Base-by-base conservation (phyloP, 53 echinoderm and acorn worm genomes). In the Crossaster papposus region DNA sequence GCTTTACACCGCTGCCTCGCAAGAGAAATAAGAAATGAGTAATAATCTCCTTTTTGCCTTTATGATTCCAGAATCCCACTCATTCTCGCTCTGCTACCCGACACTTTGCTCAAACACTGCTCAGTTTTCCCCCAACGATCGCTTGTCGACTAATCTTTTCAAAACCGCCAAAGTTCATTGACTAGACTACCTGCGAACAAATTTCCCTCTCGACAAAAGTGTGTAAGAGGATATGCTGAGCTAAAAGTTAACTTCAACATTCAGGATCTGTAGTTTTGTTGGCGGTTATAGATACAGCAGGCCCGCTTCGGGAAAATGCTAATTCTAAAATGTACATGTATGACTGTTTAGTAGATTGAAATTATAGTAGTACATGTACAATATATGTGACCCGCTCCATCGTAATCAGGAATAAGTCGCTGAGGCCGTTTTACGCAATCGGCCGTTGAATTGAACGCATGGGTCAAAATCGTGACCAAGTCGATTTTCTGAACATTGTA, bases 61-160 rank as follows among this genome's bases (percentile, higher is more conserved):
- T 55, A 6, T 52, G 3, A 80, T 54, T 80, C 54, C 55, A 58
- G 80, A 80, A 44, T 80, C 58, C 36, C 12, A 38, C 17, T 34
- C 22, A 54, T 80, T 80, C 54, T 30, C 20, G 51, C 1, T 3
- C n/a, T 78, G 80, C 50, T 15, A 80, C 80, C 80, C 26, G 26
- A 80, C 80, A 80, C 80, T 58, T 54, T 32, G 58, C 78, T 23
- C 26, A 22, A 78, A 35, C 36, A 58, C 80, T 55, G 51, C 4
- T 51, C 9, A 26, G 13, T 80, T 58, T 31, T 6, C 30, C 33
- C 4, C 44, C 8, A 4, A 22, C 14, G 26, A 77, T 30, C 29
- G 55, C 55, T 55, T 58, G 54, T 80, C 1, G 17, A 31, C 9
- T 22, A 51, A 55, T 31, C 80, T 80, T 55, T 58, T 80, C 55